A percentile compares a stretch with the other conserved stretches of the same genome.
Evolutionary conservation across 2,888 invertebrate genomes (phyloP).

Genomic region (Girardia tigrina): DNA sequence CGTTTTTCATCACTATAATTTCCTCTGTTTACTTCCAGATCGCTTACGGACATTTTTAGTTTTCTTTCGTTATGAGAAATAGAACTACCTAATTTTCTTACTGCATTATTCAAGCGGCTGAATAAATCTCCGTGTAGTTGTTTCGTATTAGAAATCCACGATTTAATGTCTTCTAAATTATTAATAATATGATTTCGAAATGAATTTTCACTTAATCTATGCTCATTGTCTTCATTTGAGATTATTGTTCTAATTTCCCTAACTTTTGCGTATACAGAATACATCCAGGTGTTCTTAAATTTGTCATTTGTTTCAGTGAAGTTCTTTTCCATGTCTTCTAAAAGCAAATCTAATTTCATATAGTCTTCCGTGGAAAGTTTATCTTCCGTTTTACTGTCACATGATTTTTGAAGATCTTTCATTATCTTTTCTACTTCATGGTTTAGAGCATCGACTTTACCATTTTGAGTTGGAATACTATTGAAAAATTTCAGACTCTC

Average conservation of each 20-base stretch:
- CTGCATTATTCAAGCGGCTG: neutral
- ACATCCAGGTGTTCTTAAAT: neutral
- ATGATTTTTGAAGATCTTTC: neutral
- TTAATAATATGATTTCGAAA: neutral
- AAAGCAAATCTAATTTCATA: constrained; percentile 1
- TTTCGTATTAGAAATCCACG: neutral
- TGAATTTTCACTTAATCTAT: neutral
- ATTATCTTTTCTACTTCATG: neutral
- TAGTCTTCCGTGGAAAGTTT: neutral
- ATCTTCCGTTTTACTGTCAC: neutral
- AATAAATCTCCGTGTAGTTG: neutral
- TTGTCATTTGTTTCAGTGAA: neutral
- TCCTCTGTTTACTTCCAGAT: neutral
- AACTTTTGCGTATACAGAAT: neutral
- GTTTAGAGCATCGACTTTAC: neutral
- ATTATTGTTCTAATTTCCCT: neutral
- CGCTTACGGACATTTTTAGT: neutral
- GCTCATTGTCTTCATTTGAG: neutral
- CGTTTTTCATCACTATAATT: neutral
- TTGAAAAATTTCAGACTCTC: neutral
- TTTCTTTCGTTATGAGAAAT: neutral
- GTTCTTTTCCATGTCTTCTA: neutral
- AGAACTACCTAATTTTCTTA: neutral
- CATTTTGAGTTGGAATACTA: neutral
- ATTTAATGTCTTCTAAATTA: neutral